Evolutionary conservation across 2,888 invertebrate genomes (phyloP), one percentile per base, ranked within the genome.

Genomic region (Brenthis daphne): DNA sequence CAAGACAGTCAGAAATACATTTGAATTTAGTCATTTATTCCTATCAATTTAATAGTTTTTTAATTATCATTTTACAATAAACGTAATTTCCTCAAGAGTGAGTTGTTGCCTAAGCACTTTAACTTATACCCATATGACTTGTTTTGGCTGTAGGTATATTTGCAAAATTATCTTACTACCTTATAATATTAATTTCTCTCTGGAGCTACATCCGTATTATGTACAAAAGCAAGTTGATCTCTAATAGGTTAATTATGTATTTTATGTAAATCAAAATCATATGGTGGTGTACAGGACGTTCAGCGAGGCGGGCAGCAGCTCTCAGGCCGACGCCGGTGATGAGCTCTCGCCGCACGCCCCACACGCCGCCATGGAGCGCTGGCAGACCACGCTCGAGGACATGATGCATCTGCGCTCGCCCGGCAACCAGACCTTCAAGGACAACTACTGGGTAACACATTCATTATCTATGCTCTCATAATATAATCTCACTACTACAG

Each of bases 341-440:
- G 75, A 79, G 74, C 75, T 76, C 69, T 74, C 77, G 67, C 76
- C 74, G 69, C 76, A 74, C 76, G 83, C 77, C 64, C 79, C 79
- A 73, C 79, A 77, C 71, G 90, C 90, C 77, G 92, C 91, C 76
- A 92, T 92, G 91, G 92, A 92, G 84, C 91, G 92, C 78, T 92
- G 91, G 92, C 92, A 92, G 76, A 90, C 85, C 80, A 92, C 92
- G 0, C 74, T 92, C 13, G 92, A 92, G 77, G 92, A 92, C 16
- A 92, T 92, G 90, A 92, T 92, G 63, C 81, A 91, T 72, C 80
- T 92, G 29, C 84, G 92, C 56, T 90, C 92, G 64, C 87, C 87
- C 2, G 88, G 88, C 73, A 94, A 93, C 81, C 93, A 94, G 65
- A 90, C 93, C 67, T 94, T 94, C 79, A 94, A 94, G 79, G 94